phyloP scores from a whole-genome alignment of 2,888 invertebrate genomes.

The Rhamphomyia laevipes region DNA sequence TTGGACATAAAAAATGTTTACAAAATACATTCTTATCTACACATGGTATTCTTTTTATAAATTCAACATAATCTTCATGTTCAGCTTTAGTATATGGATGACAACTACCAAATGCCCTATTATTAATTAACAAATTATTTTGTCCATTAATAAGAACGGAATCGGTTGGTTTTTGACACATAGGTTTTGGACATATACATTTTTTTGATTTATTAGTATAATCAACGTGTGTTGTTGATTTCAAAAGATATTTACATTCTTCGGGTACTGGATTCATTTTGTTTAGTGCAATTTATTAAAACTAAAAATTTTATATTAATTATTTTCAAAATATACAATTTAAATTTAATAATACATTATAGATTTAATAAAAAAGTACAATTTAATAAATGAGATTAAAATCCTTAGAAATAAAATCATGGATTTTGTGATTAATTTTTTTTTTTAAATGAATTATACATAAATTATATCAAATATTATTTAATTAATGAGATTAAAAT shows the following conservation, averaged over 20 bases:
- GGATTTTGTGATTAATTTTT: too few relatives aligned
- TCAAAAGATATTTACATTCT: constrained; percentile 4
- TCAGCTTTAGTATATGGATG: constrained; percentile 2
- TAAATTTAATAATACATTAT: too few relatives aligned
- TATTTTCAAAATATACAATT: too few relatives aligned
- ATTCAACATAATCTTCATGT: constrained; percentile 8
- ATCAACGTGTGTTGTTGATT: not conserved
- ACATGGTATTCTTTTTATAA: constrained; percentile 1
- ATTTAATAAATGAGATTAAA: too few relatives aligned
- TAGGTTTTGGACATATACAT: not conserved
- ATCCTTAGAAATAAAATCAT: too few relatives aligned
- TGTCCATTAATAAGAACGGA: constrained; percentile 8
- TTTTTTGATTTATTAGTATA: too few relatives aligned
- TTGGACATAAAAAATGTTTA: not conserved
- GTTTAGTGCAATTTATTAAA: too few relatives aligned
- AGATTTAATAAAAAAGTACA: too few relatives aligned
- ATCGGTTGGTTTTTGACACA: not conserved
- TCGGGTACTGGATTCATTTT: constrained; percentile 7
- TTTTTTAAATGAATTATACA: too few relatives aligned
- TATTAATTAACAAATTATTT: constrained; percentile 8
- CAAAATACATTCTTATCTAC: not conserved
- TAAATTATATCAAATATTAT: too few relatives aligned
- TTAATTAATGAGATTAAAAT: too few relatives aligned
- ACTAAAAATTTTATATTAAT: too few relatives aligned
- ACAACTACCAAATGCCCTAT: constrained; percentile 3